phyloP scores from a whole-genome alignment of 2,888 invertebrate species.

The Choreutis nemorana region DNA sequence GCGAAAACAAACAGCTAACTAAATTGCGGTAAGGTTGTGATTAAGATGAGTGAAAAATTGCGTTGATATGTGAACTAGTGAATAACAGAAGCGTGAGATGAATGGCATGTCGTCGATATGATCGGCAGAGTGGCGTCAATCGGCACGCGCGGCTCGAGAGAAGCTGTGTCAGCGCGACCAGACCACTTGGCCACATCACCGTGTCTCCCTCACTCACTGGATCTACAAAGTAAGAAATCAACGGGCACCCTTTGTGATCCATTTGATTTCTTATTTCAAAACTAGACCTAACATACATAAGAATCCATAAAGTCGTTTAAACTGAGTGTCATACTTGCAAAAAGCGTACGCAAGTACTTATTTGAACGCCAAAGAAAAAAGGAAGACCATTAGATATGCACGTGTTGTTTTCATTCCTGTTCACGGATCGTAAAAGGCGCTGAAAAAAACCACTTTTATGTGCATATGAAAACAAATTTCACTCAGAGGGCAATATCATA shows the following conservation, averaged over 20 bases:
- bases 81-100: not conserved
- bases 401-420: constrained; percentile 22
- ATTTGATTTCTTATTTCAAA: too few species aligned
- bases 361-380: too few species aligned
- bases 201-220: constrained; percentile 24
- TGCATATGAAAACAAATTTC: constrained; percentile 52
- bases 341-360: too few species aligned
- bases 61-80: not conserved
- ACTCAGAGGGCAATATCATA: constrained; percentile 60
- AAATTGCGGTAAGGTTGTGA: not conserved
- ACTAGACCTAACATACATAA: too few species aligned
- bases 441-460: constrained; percentile 37
- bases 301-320: too few species aligned
- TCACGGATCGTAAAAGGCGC: constrained; percentile 28
- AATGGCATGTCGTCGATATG: constrained; percentile 28
- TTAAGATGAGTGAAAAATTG: not conserved
- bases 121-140: constrained; percentile 49
- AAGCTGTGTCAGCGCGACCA: constrained; percentile 30
- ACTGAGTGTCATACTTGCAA: too few species aligned
- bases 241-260: too few species aligned
- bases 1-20: not conserved
- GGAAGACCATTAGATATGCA: constrained; percentile 10
- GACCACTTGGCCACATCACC: too few species aligned
- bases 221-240: too few species aligned
- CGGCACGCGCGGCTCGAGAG: constrained; percentile 54